Percentiles rank a stretch among this genome's conserved stretches.
Conservation (phyloP, 2,113 vertebrate species). For the Ptyas mucosa region DNA sequence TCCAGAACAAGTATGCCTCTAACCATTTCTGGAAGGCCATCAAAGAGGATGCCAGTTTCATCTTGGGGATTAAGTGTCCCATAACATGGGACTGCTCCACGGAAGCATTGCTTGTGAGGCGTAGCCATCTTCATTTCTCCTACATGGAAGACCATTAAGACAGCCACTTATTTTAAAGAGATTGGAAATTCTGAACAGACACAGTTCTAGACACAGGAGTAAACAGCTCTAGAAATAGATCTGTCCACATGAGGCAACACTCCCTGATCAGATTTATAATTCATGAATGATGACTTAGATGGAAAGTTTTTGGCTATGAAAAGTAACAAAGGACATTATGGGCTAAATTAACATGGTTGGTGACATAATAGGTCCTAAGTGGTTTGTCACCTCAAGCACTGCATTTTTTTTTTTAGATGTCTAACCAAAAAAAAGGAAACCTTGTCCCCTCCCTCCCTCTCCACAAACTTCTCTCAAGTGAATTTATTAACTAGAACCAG, state of each 20-base stretch:
- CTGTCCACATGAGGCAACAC: neutral
- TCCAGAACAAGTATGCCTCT: neutral
- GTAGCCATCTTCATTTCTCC: neutral
- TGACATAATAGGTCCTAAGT: conserved; percentile 53
- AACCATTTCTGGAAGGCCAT: neutral
- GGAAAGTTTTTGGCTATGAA: conserved; percentile 34
- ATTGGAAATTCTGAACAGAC: neutral
- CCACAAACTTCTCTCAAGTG: conserved; percentile 62
- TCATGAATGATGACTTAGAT: neutral
- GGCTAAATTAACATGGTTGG: conserved; percentile 56
- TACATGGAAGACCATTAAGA: neutral
- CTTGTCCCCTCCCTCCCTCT: neutral
- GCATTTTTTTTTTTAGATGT: conserved; percentile 66
- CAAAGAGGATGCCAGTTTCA: neutral
- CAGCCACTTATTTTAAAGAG: neutral
- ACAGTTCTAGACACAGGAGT: neutral
- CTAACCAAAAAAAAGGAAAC: conserved; percentile 45
- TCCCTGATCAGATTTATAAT: neutral
- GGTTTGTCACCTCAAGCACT: conserved; percentile 64
- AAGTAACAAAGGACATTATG: conserved; percentile 24
- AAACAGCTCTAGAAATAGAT: neutral
- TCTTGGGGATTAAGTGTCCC: neutral
- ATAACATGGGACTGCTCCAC: neutral
- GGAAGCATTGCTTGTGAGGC: neutral
- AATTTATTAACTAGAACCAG: conserved; percentile 80